phyloP scores from a whole-genome alignment of 1,140 invertebrate genomes.

The Drosophila athabasca region DNA sequence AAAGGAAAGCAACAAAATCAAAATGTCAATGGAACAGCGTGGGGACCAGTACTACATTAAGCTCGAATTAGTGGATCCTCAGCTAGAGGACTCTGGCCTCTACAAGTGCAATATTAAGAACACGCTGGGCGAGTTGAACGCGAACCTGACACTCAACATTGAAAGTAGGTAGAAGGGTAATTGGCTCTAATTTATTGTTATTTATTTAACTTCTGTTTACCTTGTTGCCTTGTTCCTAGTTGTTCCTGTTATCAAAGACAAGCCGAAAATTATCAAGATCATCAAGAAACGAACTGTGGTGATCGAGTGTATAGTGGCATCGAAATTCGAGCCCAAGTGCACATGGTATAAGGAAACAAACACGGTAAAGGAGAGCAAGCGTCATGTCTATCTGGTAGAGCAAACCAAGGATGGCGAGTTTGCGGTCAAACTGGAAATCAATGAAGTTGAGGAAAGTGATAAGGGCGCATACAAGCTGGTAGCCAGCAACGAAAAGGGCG shows the following conservation, averaged over 20 bases:
- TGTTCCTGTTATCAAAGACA: slow-evolving; percentile 96
- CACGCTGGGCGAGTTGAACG: slow-evolving; percentile 96
- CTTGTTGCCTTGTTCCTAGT: slow-evolving; percentile 85
- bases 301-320: slow-evolving; percentile 94
- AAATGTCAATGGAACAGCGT: slow-evolving; percentile 89
- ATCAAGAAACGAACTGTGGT: slow-evolving; percentile 95
- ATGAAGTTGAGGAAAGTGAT: slow-evolving; percentile 90
- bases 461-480: slow-evolving; percentile 95
- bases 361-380: slow-evolving; percentile 89
- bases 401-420: slow-evolving; percentile 87
- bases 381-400: slow-evolving; percentile 71
- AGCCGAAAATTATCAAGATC: slow-evolving; percentile 94
- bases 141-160: slow-evolving; percentile 98
- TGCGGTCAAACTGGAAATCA: slow-evolving; percentile 93
- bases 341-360: slow-evolving; percentile 94
- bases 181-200: neutral
- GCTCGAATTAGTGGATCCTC: slow-evolving; percentile 95
- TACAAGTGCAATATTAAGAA: slow-evolving; percentile 99
- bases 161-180: slow-evolving; percentile 90
- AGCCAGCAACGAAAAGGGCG: slow-evolving; percentile 96
- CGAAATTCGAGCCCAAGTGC: slow-evolving; percentile 93
- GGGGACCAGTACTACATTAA: slow-evolving; percentile 94
- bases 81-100: slow-evolving; percentile 96
- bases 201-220: neutral
- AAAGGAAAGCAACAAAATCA: slow-evolving; percentile 91